A percentile compares a stretch with the other conserved stretches of the same genome.
phyloP scores from a whole-genome alignment of 2,113 vertebrate genomes.

The Xiphophorus couchianus region DNA sequence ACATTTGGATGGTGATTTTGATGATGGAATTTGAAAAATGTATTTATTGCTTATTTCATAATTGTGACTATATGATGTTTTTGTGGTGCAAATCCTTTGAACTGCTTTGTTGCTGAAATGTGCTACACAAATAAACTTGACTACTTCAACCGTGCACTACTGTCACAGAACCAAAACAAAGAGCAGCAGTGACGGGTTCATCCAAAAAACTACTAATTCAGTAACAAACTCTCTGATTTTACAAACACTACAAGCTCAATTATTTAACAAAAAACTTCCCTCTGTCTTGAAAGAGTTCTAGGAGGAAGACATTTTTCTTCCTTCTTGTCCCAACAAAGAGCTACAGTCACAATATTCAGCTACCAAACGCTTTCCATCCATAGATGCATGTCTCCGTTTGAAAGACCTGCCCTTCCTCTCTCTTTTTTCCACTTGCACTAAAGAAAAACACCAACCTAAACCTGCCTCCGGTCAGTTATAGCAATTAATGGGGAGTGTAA shows the following conservation, averaged over 20 bases:
- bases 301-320: background rate
- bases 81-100: too few relatives aligned
- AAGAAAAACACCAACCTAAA: slow-evolving; percentile 43
- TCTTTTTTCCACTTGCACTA: slow-evolving; percentile 31
- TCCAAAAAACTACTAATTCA: too few relatives aligned
- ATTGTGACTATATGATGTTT: too few relatives aligned
- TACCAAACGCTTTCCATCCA: slow-evolving; percentile 15
- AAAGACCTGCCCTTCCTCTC: slow-evolving; percentile 5
- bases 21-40: too few relatives aligned
- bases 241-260: background rate
- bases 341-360: slow-evolving; percentile 37
- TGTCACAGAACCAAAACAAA: too few relatives aligned
- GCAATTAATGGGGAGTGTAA: slow-evolving; percentile 16
- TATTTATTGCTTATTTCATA: too few relatives aligned
- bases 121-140: too few relatives aligned
- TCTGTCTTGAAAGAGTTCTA: slow-evolving; percentile 8
- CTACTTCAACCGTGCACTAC: too few relatives aligned
- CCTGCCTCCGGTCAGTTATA: slow-evolving; percentile 38
- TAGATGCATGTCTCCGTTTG: slow-evolving; percentile 12
- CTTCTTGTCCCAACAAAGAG: slow-evolving; percentile 7
- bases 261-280: background rate
- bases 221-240: background rate
- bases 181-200: too few relatives aligned
- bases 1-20: too few relatives aligned
- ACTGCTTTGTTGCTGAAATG: too few relatives aligned